Evolutionary conservation across 2,113 vertebrate species (phyloP).

Genomic region (Hypocryptadius cinnamomeus): DNA sequence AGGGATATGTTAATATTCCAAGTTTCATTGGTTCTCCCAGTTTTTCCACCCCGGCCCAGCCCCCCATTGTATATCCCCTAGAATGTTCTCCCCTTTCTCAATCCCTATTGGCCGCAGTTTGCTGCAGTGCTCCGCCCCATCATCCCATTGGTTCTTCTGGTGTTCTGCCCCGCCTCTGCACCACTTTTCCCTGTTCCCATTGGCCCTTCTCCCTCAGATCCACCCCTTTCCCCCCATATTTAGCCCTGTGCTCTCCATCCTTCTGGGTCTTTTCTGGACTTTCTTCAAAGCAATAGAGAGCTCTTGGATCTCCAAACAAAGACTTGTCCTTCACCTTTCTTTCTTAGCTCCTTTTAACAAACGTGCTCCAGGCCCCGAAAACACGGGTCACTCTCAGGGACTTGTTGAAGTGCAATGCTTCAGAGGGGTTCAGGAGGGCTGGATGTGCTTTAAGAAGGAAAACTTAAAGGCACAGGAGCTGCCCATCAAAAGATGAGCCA

Average conservation of each 20-base stretch:
- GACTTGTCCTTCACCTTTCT: neutral
- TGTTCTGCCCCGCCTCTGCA: neutral
- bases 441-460: neutral
- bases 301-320: neutral
- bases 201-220: neutral
- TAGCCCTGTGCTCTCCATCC: neutral
- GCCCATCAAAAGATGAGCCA: neutral
- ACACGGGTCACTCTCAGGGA: fast-evolving
- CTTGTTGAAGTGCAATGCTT: fast-evolving
- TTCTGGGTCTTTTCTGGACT: neutral
- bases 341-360: neutral
- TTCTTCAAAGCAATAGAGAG: fast-evolving
- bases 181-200: neutral
- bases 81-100: neutral
- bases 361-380: neutral
- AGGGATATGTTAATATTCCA: neutral
- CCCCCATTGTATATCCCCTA: neutral
- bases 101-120: neutral
- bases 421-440: neutral
- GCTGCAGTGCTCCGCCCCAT: neutral
- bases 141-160: neutral
- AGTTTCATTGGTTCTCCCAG: neutral
- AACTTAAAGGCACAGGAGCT: neutral
- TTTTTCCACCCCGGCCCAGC: neutral
- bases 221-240: neutral